Percentiles rank a stretch among this genome's conserved stretches.
Evolutionary conservation across 2,888 invertebrate species (phyloP).

Genomic region (Andrena minutula): DNA sequence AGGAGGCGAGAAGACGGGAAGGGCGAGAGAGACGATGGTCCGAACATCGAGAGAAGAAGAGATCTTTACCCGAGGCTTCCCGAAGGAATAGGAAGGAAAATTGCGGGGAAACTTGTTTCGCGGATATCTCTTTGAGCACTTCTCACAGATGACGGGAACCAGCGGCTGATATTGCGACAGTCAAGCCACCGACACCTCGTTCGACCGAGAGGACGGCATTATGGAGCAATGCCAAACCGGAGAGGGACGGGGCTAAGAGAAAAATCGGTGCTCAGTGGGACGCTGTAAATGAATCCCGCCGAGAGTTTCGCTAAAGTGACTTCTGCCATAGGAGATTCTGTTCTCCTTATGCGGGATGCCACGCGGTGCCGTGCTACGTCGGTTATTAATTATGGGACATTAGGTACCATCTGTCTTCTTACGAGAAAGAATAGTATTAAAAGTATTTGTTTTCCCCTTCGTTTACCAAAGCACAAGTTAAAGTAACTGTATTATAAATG

Average conservation of each 20-base stretch:
- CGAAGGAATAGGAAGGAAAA: conserved; percentile 76
- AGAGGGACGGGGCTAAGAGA: conserved; percentile 21
- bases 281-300: conserved; percentile 42
- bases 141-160: conserved; percentile 80
- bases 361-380: background rate
- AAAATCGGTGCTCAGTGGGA: conserved; percentile 47
- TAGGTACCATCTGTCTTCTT: too few relatives aligned
- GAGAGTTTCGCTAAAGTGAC: conserved; percentile 14
- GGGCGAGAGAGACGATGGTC: conserved; percentile 3
- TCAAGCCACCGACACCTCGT: conserved; percentile 63
- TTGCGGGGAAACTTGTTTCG: conserved; percentile 82
- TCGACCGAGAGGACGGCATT: conserved; percentile 48
- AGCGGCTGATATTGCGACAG: conserved; percentile 76
- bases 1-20: conserved; percentile 9
- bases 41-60: conserved; percentile 36
- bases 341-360: background rate
- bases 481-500: too few relatives aligned
- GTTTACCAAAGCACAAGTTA: too few relatives aligned
- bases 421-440: too few relatives aligned
- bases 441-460: too few relatives aligned
- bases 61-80: conserved; percentile 55
- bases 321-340: background rate
- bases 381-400: background rate
- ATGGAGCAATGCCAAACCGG: conserved; percentile 14
- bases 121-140: conserved; percentile 82